Conservation (phyloP, 2,888 invertebrate genomes). For the Metalampra italica region DNA sequence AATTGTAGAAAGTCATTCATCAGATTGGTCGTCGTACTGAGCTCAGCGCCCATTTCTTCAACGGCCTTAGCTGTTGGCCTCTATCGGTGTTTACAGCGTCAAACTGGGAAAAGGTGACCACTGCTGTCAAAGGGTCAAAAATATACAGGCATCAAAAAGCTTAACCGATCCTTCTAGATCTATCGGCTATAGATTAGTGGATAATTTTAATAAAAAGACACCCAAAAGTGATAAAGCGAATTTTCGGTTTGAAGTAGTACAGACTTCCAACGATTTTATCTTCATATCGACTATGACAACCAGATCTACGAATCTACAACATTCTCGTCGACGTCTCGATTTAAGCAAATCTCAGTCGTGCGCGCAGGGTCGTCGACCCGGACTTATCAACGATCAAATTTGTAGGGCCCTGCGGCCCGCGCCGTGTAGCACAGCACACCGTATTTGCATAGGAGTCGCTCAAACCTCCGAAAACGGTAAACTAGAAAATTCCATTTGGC, state of each 20-base stretch:
- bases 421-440: constrained; percentile 25
- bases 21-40: too few species aligned
- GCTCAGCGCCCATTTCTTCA: too few species aligned
- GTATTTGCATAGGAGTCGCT: constrained; percentile 52
- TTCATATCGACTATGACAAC: background rate
- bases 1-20: background rate
- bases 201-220: too few species aligned
- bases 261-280: background rate
- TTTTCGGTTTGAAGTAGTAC: too few species aligned
- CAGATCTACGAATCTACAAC: background rate
- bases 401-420: constrained; percentile 40
- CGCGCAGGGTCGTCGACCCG: constrained; percentile 64
- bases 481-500: constrained; percentile 26
- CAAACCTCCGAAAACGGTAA: constrained; percentile 28
- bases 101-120: too few species aligned
- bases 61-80: too few species aligned
- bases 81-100: too few species aligned
- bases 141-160: too few species aligned
- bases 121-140: too few species aligned
- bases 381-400: constrained; percentile 67
- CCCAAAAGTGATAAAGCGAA: too few species aligned
- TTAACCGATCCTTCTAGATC: too few species aligned
- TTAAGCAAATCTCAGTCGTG: constrained; percentile 64
- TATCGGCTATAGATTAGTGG: too few species aligned
- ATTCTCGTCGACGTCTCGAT: constrained; percentile 46